Conservation (phyloP, 1,140 invertebrate genomes). For the Musca vetustissima region DNA sequence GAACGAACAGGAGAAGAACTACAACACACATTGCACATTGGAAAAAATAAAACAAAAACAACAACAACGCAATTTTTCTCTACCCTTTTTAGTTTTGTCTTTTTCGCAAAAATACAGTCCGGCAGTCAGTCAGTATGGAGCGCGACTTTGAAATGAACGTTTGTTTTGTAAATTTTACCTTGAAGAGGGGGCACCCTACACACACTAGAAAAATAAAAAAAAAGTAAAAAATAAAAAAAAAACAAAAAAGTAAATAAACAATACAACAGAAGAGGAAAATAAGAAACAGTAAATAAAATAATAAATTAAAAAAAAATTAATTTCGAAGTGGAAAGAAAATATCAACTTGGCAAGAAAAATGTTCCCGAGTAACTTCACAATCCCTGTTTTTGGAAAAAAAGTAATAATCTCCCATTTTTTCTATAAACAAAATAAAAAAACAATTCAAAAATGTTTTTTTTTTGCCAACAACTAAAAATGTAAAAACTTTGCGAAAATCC, state of each 20-base stretch:
- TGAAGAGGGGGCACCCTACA: not conserved
- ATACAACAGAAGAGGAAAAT: not conserved
- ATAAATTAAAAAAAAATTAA: not conserved
- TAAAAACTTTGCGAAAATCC: not conserved
- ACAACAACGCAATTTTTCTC: too few relatives aligned
- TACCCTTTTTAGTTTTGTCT: constrained; percentile 14
- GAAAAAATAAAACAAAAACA: not conserved
- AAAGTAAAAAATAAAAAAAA: constrained; percentile 2
- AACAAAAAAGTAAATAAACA: not conserved
- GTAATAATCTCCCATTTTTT: too few relatives aligned
- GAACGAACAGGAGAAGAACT: not conserved
- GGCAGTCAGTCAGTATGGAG: constrained; percentile 10
- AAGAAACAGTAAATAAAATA: not conserved
- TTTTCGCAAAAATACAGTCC: constrained; percentile 2
- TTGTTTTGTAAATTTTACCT: not conserved
- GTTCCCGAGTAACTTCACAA: not conserved
- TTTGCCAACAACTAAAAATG: too few relatives aligned
- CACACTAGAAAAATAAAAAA: not conserved
- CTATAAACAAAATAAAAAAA: not conserved
- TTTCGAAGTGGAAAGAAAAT: not conserved
- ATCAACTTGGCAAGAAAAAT: not conserved
- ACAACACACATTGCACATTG: not conserved
- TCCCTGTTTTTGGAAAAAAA: not conserved
- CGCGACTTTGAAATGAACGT: constrained; percentile 23
- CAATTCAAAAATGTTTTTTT: not conserved